Evolutionary conservation across 2,797 vertebrate genomes (phyloP).

Genomic region (Eptatretus atami): DNA sequence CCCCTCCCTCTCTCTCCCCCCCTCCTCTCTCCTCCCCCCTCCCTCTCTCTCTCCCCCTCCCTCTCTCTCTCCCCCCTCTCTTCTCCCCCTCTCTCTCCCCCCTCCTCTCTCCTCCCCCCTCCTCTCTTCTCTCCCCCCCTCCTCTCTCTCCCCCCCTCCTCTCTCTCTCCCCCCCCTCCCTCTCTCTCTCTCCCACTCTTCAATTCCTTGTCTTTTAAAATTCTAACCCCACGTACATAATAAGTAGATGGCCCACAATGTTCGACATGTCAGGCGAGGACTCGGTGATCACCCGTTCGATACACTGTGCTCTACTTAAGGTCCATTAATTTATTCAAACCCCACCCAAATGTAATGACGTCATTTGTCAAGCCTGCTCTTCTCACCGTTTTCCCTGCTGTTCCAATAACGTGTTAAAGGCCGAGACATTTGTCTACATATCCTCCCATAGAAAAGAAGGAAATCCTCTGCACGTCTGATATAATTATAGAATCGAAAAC

Average conservation of each 20-base stretch:
- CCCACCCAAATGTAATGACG: too few species aligned
- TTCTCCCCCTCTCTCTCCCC: background rate
- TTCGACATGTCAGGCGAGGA: too few species aligned
- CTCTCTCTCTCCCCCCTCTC: background rate
- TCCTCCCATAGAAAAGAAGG: too few species aligned
- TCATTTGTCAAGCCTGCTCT: too few species aligned
- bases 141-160: background rate
- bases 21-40: background rate
- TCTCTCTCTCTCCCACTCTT: background rate
- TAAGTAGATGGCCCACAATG: background rate
- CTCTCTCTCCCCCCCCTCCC: background rate
- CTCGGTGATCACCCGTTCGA: too few species aligned
- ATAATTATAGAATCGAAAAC: too few species aligned
- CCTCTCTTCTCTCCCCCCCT: background rate
- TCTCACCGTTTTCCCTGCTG: too few species aligned
- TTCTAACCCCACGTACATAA: background rate
- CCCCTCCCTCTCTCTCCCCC: background rate
- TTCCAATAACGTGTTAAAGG: too few species aligned
- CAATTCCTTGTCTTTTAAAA: background rate
- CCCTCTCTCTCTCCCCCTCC: background rate
- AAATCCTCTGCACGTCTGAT: too few species aligned
- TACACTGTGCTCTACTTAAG: too few species aligned
- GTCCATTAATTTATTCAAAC: too few species aligned
- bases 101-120: background rate
- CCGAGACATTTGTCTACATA: too few species aligned